Conservation (phyloP, 2,888 invertebrate species). For the Polyommatus iphigenia region DNA sequence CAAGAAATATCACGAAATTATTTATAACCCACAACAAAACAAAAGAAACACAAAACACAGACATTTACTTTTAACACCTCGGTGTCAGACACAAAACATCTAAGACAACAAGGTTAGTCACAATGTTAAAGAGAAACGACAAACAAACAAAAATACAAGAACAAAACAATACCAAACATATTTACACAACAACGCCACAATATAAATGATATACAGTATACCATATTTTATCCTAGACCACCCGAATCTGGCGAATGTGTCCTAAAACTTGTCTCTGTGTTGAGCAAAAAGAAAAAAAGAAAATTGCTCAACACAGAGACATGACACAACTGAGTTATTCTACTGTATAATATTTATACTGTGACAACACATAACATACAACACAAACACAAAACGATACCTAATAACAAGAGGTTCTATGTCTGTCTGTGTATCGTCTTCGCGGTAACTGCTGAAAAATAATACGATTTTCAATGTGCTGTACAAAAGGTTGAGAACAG, state of each 20-base stretch:
- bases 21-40: background rate
- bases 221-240: no score
- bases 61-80: background rate
- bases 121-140: background rate
- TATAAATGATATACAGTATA: background rate
- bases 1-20: background rate
- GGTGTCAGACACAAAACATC: conserved; percentile 41
- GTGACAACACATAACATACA: conserved; percentile 49
- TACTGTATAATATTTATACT: conserved; percentile 35
- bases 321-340: no score
- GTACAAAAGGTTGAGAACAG: conserved; percentile 44
- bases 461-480: conserved; percentile 55
- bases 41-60: conserved; percentile 26
- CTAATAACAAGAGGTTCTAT: conserved; percentile 65
- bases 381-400: conserved; percentile 51
- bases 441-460: conserved; percentile 74
- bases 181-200: background rate
- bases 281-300: no score
- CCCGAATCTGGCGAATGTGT: no score
- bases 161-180: conserved; percentile 44
- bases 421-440: conserved; percentile 54
- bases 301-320: no score
- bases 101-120: conserved; percentile 33
- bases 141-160: conserved; percentile 32
- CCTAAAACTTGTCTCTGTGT: no score